Evolutionary conservation across 2,888 invertebrate genomes (phyloP).

Genomic region (Boloria euphrosyne): DNA sequence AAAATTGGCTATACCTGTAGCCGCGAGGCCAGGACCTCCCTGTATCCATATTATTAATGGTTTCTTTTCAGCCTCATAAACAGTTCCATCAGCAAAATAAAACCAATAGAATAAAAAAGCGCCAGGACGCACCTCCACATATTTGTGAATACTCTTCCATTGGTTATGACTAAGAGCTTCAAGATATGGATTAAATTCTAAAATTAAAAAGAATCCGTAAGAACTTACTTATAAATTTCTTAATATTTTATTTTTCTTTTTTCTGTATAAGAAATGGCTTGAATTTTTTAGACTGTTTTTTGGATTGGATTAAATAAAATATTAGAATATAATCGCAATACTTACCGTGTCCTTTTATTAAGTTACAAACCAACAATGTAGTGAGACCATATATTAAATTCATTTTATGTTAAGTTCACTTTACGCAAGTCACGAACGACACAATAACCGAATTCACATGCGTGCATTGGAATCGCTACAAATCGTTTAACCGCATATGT

Average conservation of each 20-base stretch:
- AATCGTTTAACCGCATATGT: constrained; percentile 56
- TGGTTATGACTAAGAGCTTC: constrained; percentile 51
- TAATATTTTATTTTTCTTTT: no score
- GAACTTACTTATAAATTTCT: background rate
- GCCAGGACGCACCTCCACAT: constrained; percentile 86
- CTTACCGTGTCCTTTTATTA: constrained; percentile 45
- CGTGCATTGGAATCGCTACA: constrained; percentile 53
- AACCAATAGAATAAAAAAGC: constrained; percentile 95
- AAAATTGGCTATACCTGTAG: constrained; percentile 93
- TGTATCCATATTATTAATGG: constrained; percentile 94
- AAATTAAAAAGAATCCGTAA: constrained; percentile 25
- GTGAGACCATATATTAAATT: constrained; percentile 34
- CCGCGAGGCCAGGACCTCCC: constrained; percentile 93
- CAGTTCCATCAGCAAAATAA: constrained; percentile 88
- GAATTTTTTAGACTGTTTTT: no score
- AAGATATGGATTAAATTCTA: constrained; percentile 58
- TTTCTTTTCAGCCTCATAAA: constrained; percentile 74
- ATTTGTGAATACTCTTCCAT: constrained; percentile 84
- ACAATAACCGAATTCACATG: constrained; percentile 49
- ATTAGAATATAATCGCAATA: constrained; percentile 4
- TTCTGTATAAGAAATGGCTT: no score
- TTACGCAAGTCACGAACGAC: constrained; percentile 17
- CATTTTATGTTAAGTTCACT: constrained; percentile 38
- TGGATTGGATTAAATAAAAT: no score
- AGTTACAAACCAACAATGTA: constrained; percentile 30